Percentiles rank a stretch among this genome's conserved stretches.
phyloP scores from a whole-genome alignment of 2,797 vertebrate species.

The Monodelphis domestica region DNA sequence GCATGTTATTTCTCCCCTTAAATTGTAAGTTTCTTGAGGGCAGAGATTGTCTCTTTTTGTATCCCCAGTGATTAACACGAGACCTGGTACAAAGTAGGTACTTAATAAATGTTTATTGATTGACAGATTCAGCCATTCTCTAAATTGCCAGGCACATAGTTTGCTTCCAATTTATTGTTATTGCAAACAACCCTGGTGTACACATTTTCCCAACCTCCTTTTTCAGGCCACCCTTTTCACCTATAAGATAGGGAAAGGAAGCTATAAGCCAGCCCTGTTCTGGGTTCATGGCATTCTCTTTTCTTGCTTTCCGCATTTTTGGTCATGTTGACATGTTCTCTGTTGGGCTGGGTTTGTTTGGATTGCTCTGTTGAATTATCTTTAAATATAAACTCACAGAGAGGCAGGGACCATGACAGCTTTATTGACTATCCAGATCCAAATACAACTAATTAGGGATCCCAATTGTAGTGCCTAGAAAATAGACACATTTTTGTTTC shows the following conservation, averaged over 20 bases:
- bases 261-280: not conserved
- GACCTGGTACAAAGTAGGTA: not conserved
- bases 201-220: not conserved
- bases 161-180: not conserved
- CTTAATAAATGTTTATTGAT: not conserved
- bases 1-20: slow-evolving; percentile 20
- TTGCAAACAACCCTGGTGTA: not conserved
- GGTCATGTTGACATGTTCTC: not conserved
- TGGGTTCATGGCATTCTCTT: not conserved
- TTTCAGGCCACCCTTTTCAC: not conserved
- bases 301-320: not conserved
- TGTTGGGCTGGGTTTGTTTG: not conserved
- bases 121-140: not conserved
- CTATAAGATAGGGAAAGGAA: not conserved
- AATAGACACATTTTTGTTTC: not conserved
- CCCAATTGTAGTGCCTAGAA: not conserved
- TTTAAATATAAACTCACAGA: not conserved
- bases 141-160: not conserved
- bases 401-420: not conserved
- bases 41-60: too few relatives aligned
- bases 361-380: not conserved
- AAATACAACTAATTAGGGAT: not conserved
- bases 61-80: not conserved
- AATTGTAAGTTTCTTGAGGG: slow-evolving; percentile 1
- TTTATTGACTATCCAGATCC: not conserved